These are phyloP conservation scores for Tinea semifulvella DNA, from an alignment of 2,888 invertebrate species.

Conservation along the genomic window DNA sequence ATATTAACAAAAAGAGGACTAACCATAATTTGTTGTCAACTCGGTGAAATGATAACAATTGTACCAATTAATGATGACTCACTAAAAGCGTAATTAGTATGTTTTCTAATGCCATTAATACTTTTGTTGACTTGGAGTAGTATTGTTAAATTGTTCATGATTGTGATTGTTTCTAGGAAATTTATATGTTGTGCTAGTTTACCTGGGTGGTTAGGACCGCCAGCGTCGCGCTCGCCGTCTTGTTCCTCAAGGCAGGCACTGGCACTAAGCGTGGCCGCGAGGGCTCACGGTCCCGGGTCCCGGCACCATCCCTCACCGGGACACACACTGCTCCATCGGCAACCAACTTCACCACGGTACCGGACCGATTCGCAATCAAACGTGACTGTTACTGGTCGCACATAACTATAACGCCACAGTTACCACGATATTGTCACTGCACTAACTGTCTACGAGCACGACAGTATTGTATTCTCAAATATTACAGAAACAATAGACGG, in stretches of 20 bases:
- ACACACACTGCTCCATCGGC: slow-evolving; percentile 53
- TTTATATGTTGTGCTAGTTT: neutral
- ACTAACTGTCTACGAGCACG: slow-evolving; percentile 35
- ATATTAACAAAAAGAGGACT: no score
- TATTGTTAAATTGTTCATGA: no score
- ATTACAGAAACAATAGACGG: slow-evolving; percentile 51
- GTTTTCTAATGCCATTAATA: no score
- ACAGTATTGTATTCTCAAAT: slow-evolving; percentile 37
- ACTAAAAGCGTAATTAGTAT: no score
- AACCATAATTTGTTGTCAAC: no score
- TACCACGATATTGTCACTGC: slow-evolving; percentile 35
- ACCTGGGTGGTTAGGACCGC: slow-evolving; percentile 50
- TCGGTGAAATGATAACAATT: no score
- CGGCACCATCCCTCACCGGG: slow-evolving; percentile 29
- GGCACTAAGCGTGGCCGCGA: slow-evolving; percentile 42
- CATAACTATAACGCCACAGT: slow-evolving; percentile 7
- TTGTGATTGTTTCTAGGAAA: no score
- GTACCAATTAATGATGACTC: no score
- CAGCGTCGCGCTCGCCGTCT: slow-evolving; percentile 33
- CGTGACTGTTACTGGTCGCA: slow-evolving; percentile 38
- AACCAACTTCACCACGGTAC: slow-evolving; percentile 31
- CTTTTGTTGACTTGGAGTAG: no score
- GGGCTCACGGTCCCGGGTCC: slow-evolving; percentile 49
- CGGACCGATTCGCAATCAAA: slow-evolving; percentile 2
- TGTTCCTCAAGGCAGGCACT: slow-evolving; percentile 38